Conservation (phyloP, 2,797 vertebrate genomes). For the Oreochromis grahami region DNA sequence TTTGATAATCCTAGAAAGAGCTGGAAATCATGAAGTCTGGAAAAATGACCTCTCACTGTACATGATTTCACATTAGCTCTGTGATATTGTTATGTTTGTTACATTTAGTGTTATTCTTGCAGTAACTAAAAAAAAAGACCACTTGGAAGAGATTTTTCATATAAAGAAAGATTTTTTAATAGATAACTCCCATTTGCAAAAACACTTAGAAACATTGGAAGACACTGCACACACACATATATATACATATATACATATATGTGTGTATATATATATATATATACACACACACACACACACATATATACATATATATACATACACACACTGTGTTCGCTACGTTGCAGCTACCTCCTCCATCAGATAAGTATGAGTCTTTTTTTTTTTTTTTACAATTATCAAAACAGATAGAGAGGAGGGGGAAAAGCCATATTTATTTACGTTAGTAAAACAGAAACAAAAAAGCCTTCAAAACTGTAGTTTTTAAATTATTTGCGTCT, state of each 20-base stretch:
- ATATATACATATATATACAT: accelerated
- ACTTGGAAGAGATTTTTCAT: conserved; percentile 20
- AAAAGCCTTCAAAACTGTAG: conserved; percentile 61
- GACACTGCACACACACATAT: conserved; percentile 27
- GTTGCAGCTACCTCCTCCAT: conserved; percentile 70
- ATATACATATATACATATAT: accelerated
- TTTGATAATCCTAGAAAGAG: background rate
- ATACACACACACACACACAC: too few species aligned
- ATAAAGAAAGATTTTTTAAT: conserved; percentile 71
- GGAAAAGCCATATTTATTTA: conserved; percentile 49
- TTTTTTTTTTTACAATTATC: conserved; percentile 35
- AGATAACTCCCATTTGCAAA: conserved; percentile 70
- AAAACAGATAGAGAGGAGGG: conserved; percentile 46
- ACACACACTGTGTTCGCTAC: conserved; percentile 65
- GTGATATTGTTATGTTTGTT: background rate
- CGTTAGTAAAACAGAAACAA: conserved; percentile 60
- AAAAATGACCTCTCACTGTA: background rate
- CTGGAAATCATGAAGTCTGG: background rate
- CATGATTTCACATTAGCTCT: background rate
- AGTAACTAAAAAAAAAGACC: background rate
- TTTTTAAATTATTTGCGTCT: conserved; percentile 72
- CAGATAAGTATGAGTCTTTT: conserved; percentile 49
- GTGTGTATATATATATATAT: accelerated
- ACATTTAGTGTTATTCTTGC: background rate
- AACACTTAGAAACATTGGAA: conserved; percentile 75